Conservation (phyloP, 2,113 vertebrate genomes). For the Bufo bufo region DNA sequence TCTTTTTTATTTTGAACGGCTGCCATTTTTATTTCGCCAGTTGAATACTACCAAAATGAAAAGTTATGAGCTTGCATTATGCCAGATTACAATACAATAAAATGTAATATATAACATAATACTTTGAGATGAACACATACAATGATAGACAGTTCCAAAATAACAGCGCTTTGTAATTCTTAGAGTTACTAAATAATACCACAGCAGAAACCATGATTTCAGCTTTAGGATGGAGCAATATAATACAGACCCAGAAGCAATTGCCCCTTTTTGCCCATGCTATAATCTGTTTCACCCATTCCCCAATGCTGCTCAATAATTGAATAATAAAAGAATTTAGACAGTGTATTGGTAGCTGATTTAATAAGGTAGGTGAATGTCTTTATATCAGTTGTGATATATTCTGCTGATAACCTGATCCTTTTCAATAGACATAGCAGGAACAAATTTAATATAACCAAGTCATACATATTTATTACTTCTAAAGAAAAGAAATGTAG, state of each 20-base stretch:
- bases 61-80: no score
- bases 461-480: background rate
- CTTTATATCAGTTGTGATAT: background rate
- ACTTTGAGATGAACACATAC: no score
- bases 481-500: background rate
- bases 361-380: no score
- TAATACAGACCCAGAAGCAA: background rate
- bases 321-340: background rate
- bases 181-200: background rate
- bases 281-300: background rate
- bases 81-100: no score
- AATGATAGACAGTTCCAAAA: background rate
- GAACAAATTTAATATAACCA: background rate
- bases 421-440: background rate
- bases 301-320: background rate
- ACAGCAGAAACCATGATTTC: background rate
- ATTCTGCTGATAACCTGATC: background rate
- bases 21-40: no score
- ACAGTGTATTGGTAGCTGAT: background rate
- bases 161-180: background rate
- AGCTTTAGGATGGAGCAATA: background rate
- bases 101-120: no score
- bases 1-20: no score
- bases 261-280: background rate
- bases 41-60: no score